Conservation (phyloP, 2,113 vertebrate species). For the Butastur rufipennis region DNA sequence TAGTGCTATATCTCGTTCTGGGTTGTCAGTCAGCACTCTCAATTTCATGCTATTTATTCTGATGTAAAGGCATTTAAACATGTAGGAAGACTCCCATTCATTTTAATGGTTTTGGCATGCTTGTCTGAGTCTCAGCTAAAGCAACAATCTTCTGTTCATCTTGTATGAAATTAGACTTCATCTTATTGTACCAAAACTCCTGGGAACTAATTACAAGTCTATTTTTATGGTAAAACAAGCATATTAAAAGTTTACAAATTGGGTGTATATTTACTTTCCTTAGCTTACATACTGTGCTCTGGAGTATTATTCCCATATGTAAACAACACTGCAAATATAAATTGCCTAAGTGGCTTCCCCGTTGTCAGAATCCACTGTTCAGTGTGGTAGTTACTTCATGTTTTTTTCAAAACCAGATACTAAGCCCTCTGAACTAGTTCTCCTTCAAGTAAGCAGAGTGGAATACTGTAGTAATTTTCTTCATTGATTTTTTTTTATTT, state of each 20-base stretch:
- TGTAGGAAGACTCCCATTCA: not conserved
- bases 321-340: slow-evolving; percentile 29
- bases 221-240: slow-evolving; percentile 31
- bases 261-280: slow-evolving; percentile 15
- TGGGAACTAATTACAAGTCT: slow-evolving; percentile 28
- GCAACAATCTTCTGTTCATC: not conserved
- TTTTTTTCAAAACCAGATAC: not conserved
- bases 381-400: not conserved
- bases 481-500: not conserved
- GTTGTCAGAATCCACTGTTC: not conserved
- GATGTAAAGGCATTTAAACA: not conserved
- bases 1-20: not conserved
- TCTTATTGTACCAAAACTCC: slow-evolving; percentile 2
- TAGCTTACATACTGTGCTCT: not conserved
- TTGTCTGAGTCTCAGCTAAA: not conserved
- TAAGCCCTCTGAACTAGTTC: not conserved
- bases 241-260: slow-evolving; percentile 52
- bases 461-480: not conserved
- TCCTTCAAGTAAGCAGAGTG: not conserved
- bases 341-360: not conserved
- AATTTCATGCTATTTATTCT: not conserved
- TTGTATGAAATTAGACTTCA: slow-evolving; percentile 10
- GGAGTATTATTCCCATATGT: not conserved
- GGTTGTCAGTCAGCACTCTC: not conserved
- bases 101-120: not conserved